phyloP scores from a whole-genome alignment of 1,140 invertebrate genomes.

The Aphaenogaster ashmeadi region DNA sequence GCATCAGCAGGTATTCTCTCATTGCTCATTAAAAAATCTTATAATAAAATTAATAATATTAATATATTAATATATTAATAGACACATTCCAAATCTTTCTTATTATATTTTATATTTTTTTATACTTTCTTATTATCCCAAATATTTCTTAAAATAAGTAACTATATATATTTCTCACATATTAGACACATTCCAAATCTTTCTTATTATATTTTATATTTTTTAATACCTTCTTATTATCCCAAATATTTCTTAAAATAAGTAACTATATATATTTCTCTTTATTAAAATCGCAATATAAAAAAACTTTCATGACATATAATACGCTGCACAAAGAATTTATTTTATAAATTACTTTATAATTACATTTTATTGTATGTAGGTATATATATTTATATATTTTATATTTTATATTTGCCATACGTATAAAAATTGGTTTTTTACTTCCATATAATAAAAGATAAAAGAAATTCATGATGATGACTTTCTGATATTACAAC shows the following conservation, averaged over 20 bases:
- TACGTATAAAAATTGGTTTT: background rate
- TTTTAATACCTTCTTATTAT: too few relatives aligned
- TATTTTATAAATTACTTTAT: background rate
- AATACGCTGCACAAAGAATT: background rate
- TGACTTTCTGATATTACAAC: background rate
- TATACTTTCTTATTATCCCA: too few relatives aligned
- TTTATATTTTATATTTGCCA: background rate
- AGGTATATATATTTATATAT: background rate
- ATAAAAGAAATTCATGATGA: background rate
- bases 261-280: background rate
- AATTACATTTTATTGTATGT: too few relatives aligned
- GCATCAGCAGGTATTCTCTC: conserved; percentile 82
- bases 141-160: background rate
- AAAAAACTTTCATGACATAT: background rate
- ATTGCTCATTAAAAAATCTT: background rate
- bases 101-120: too few relatives aligned
- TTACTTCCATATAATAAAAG: background rate
- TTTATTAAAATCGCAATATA: background rate
- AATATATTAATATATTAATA: too few relatives aligned
- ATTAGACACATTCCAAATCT: too few relatives aligned
- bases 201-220: too few relatives aligned
- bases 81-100: too few relatives aligned
- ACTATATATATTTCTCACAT: background rate
- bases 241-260: background rate
- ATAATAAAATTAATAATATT: background rate